Evolutionary conservation across 30 jellyfish, hydroid and myxozoan genomes (phyloP).

Genomic region (Cassiopea andromeda): DNA sequence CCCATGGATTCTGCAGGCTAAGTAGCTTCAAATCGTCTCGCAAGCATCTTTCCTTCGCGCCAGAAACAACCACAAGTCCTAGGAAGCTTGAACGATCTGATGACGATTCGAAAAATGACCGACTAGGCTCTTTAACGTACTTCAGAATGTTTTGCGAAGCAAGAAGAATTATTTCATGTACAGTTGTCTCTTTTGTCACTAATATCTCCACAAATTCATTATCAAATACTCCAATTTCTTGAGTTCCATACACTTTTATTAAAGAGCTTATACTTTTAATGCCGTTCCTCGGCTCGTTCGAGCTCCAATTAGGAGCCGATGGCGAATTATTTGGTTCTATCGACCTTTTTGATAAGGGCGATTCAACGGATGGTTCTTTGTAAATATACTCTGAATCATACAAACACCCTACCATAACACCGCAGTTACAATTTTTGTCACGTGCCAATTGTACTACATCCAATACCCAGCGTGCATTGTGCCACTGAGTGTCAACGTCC

Average conservation of each 20-base stretch:
- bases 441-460: slow-evolving; percentile 88
- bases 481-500: slow-evolving; percentile 89
- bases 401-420: slow-evolving; percentile 69
- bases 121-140: slow-evolving; percentile 39
- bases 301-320: background rate
- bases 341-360: slow-evolving; percentile 20
- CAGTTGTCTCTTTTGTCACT: slow-evolving; percentile 78
- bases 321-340: slow-evolving; percentile 1
- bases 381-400: slow-evolving; percentile 46
- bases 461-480: slow-evolving; percentile 92
- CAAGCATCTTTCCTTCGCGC: slow-evolving; percentile 88
- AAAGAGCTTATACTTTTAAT: slow-evolving; percentile 43
- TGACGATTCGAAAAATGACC: slow-evolving; percentile 58
- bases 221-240: slow-evolving; percentile 84
- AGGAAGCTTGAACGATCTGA: slow-evolving; percentile 61
- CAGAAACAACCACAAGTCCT: slow-evolving; percentile 85
- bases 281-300: slow-evolving; percentile 2
- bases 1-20: slow-evolving; percentile 85
- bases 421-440: slow-evolving; percentile 78
- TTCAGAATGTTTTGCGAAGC: slow-evolving; percentile 74
- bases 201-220: slow-evolving; percentile 70
- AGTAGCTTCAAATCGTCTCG: slow-evolving; percentile 82
- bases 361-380: slow-evolving; percentile 28
- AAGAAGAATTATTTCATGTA: slow-evolving; percentile 62
- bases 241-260: slow-evolving; percentile 84